Base-by-base conservation (phyloP, 2,888 invertebrate species). In the Apodemia zela region DNA sequence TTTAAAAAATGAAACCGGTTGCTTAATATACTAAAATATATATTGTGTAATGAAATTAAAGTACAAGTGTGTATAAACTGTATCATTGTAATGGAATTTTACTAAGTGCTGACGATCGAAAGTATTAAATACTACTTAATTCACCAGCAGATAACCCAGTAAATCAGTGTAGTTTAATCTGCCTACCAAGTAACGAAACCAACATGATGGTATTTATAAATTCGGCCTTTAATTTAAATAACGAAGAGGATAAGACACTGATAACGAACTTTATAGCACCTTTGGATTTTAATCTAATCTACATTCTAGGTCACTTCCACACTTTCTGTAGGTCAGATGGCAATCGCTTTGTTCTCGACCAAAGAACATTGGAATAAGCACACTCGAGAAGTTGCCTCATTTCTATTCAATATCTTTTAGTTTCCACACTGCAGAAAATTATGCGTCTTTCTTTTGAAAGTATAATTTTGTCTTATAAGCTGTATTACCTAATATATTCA, bases 251-350 rank as follows among this genome's bases (percentile, higher is more conserved):
- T 38, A 42, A 15, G 15, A 42, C 42, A n/a, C 15, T 42, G 42
- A 42, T 42, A 42, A 15, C 42, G 15, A 4, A 15, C 45, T 45
- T 45, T 45, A 54, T 54, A 15, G 29, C 7, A 29, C 54, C 54
- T 54, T 54, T 29, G 29, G 54, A 7, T 25, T 25, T 29, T 54
- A 54, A 54, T 54, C 54, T 54, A 54, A 54, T 54, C 29, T 54
- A 54, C 29, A 29, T 54, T 54, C 21, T 54, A 54, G 54, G 54
- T 54, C 29, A 54, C 54, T 15, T 54, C 54, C 29, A 54, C 54
- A 54, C 25, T 54, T 29, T 54, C 54, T 25, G 54, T 54, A 54
- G 54, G 54, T 54, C 54, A 54, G 54, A 54, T 54, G 25, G 54
- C 54, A 29, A 54, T 54, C 54, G 54, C 54, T 25, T 54, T 54